Conservation (phyloP, 2,888 invertebrate genomes). For the Synergus japonicus region DNA sequence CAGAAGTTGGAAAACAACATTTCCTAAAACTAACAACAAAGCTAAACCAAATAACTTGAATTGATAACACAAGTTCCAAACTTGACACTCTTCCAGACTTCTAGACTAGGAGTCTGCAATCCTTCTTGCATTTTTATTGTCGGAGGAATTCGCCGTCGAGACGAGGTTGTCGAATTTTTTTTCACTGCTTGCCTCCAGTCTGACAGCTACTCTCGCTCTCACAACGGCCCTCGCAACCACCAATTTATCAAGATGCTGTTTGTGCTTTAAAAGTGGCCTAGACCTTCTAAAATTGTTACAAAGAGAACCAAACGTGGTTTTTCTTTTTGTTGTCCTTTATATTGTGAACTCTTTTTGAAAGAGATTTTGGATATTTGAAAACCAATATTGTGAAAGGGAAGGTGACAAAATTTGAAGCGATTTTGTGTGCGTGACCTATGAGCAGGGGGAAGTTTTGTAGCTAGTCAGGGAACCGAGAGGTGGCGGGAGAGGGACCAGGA, state of each 20-base stretch:
- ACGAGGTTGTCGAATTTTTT: slow-evolving; percentile 34
- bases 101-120: neutral
- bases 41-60: slow-evolving; percentile 18
- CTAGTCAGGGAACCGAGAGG: slow-evolving; percentile 48
- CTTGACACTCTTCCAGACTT: slow-evolving; percentile 5
- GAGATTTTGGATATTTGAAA: neutral
- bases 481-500: slow-evolving; percentile 62
- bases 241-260: neutral
- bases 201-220: slow-evolving; percentile 5
- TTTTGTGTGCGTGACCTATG: slow-evolving; percentile 26
- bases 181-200: slow-evolving; percentile 14
- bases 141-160: slow-evolving; percentile 20
- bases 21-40: neutral
- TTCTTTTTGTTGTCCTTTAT: neutral
- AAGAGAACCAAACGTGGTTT: neutral
- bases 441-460: slow-evolving; percentile 34
- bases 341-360: neutral
- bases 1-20: neutral
- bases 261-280: slow-evolving; percentile 19
- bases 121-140: slow-evolving; percentile 8
- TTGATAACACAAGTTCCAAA: neutral
- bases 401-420: neutral
- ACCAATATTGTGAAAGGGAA: neutral
- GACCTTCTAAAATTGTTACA: neutral
- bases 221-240: neutral